A percentile compares a stretch with the other conserved stretches of the same genome.
phyloP scores from a whole-genome alignment of 2,888 invertebrate species.

The Sinopyrophorus schimmeli region DNA sequence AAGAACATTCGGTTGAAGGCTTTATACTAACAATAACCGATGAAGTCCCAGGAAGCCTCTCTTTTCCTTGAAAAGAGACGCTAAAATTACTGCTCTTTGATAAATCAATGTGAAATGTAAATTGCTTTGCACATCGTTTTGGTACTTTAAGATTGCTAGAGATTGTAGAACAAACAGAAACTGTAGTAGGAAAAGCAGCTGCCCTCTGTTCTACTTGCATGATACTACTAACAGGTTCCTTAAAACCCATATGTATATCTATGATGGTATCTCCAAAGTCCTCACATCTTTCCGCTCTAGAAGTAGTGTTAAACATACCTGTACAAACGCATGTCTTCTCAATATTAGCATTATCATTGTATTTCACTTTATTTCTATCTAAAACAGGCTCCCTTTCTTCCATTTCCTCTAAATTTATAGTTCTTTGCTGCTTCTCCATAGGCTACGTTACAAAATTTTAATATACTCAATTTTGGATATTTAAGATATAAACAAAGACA shows the following conservation, averaged over 20 bases:
- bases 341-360: neutral
- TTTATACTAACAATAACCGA: constrained; percentile 12
- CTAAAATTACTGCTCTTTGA: neutral
- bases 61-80: constrained; percentile 10
- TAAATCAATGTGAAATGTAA: constrained; percentile 2
- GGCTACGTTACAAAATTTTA: too few species aligned
- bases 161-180: constrained; percentile 7
- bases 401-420: too few species aligned
- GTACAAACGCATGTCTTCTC: neutral
- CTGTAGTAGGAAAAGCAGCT: neutral
- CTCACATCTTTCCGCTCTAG: neutral
- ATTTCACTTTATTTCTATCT: neutral
- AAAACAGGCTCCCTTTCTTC: too few species aligned
- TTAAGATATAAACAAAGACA: too few species aligned
- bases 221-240: constrained; percentile 6
- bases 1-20: constrained; percentile 7
- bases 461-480: neutral
- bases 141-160: constrained; percentile 7
- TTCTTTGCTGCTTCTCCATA: too few species aligned
- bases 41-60: neutral
- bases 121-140: constrained; percentile 14
- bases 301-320: constrained; percentile 10
- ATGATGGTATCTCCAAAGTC: neutral
- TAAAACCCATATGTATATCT: constrained; percentile 2
- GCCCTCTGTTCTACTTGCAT: neutral